These are phyloP conservation scores for Herminia tarsipennalis DNA, from an alignment of 2,888 invertebrate species.

Conservation along the genomic window DNA sequence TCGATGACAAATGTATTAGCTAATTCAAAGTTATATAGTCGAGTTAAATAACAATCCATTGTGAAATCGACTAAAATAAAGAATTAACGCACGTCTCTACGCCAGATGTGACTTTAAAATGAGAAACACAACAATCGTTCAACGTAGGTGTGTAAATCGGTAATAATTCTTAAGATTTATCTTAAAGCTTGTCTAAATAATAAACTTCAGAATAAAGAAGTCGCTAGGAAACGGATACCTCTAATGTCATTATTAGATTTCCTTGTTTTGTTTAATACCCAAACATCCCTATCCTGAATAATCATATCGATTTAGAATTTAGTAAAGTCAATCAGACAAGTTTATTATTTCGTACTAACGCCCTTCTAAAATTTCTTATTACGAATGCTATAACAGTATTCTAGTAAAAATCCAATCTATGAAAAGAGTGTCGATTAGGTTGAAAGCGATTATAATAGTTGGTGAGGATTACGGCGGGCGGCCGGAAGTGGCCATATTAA, in stretches of 20 bases:
- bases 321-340: no score
- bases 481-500: slow-evolving; percentile 74
- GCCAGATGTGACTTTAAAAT: slow-evolving; percentile 8
- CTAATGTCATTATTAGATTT: slow-evolving; percentile 32
- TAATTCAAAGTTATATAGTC: background rate
- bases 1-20: slow-evolving; percentile 11
- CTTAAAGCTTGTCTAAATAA: background rate
- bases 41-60: background rate
- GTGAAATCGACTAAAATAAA: slow-evolving; percentile 7
- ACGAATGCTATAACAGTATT: no score
- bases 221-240: slow-evolving; percentile 24
- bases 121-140: background rate
- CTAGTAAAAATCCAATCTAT: no score
- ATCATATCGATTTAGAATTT: slow-evolving; percentile 14
- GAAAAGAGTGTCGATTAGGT: slow-evolving; percentile 26
- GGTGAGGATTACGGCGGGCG: slow-evolving; percentile 54
- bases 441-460: slow-evolving; percentile 41
- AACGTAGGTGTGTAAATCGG: slow-evolving; percentile 1
- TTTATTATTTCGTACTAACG: no score
- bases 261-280: slow-evolving; percentile 33
- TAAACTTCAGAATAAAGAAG: slow-evolving; percentile 18
- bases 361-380: no score
- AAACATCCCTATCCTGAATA: slow-evolving; percentile 39
- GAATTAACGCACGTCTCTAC: background rate
- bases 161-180: slow-evolving; percentile 6